phyloP scores from a whole-genome alignment of 1,140 invertebrate species.

The Caenorhabditis briggsae region DNA sequence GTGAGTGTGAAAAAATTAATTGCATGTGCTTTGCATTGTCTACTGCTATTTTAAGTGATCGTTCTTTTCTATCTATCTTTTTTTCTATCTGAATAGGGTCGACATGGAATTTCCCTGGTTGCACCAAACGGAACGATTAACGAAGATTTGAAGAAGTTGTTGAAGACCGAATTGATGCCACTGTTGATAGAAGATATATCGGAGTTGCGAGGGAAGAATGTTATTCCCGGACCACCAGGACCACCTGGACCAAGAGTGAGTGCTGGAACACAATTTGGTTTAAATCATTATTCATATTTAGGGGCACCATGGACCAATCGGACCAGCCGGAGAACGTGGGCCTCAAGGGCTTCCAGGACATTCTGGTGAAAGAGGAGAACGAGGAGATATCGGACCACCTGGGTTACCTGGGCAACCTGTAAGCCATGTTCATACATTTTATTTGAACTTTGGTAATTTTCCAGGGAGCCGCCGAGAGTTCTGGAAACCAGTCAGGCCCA shows the following conservation, averaged over 20 bases:
- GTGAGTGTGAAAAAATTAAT: conserved; percentile 57
- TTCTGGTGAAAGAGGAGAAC: conserved; percentile 72
- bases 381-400: conserved; percentile 73
- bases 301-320: conserved; percentile 57
- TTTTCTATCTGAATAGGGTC: conserved; percentile 60
- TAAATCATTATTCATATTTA: neutral
- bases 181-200: conserved; percentile 66
- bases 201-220: conserved; percentile 64
- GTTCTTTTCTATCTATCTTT: conserved; percentile 40
- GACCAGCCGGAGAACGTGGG: conserved; percentile 65
- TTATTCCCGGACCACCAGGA: conserved; percentile 66
- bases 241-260: conserved; percentile 42
- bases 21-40: neutral
- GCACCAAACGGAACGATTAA: conserved; percentile 60
- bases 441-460: neutral
- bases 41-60: neutral
- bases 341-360: conserved; percentile 73
- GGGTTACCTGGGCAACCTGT: conserved; percentile 69
- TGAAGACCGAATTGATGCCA: conserved; percentile 68
- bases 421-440: neutral
- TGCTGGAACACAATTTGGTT: neutral
- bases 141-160: conserved; percentile 53
- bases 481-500: conserved; percentile 23
- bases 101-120: conserved; percentile 51
- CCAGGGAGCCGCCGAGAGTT: conserved; percentile 13